phyloP scores from a whole-genome alignment of 2,797 vertebrate genomes.

The Tympanoctomys barrerae region DNA sequence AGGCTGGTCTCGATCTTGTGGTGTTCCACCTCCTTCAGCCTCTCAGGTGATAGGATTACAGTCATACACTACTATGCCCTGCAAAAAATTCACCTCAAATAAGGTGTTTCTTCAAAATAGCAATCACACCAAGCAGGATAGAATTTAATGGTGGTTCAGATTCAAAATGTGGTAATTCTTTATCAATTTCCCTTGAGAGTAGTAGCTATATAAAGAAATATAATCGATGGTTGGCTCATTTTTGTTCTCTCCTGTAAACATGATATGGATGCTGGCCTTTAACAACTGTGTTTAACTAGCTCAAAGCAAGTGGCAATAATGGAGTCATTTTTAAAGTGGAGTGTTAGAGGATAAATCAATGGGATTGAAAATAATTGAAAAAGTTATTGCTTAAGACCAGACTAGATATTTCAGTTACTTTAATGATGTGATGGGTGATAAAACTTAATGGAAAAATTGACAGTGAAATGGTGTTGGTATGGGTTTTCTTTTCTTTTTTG shows the following conservation, averaged over 20 bases:
- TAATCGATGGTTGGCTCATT: background rate
- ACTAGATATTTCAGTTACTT: constrained; percentile 47
- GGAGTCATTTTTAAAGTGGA: constrained; percentile 7
- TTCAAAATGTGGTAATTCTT: constrained; percentile 30
- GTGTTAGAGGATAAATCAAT: constrained; percentile 58
- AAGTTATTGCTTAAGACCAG: constrained; percentile 45
- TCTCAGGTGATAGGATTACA: background rate
- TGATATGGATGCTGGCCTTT: background rate
- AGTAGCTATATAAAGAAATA: background rate
- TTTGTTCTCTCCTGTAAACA: background rate
- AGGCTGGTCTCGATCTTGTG: background rate
- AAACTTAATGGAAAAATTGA: constrained; percentile 33
- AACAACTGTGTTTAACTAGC: constrained; percentile 4
- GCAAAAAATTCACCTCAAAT: background rate
- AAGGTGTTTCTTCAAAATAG: background rate
- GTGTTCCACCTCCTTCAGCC: background rate
- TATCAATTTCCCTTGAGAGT: background rate
- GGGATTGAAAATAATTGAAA: constrained; percentile 33
- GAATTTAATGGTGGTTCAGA: background rate
- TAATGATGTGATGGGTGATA: constrained; percentile 1
- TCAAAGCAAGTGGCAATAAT: constrained; percentile 32
- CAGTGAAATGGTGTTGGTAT: background rate
- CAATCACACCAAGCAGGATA: background rate
- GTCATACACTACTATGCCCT: background rate
- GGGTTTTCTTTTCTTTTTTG: background rate